Evolutionary conservation across 2,888 invertebrate species (phyloP).

Genomic region (Cheilosia urbana): DNA sequence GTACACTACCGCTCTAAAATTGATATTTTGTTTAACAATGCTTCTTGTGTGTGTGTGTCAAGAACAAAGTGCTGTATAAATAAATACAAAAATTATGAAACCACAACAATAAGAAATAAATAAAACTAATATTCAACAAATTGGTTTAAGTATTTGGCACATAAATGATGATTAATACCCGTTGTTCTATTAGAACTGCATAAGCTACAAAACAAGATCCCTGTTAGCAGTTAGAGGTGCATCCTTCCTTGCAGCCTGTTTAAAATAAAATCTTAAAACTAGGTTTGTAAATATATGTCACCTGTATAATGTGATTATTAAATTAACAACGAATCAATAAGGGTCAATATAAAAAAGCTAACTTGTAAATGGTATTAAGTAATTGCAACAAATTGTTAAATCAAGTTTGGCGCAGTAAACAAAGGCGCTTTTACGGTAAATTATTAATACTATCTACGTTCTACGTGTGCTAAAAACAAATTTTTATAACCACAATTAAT

Average conservation of each 20-base stretch:
- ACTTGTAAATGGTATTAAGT: constrained; percentile 9
- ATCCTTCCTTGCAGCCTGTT: constrained; percentile 42
- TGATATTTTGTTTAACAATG: constrained; percentile 9
- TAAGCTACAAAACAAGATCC: constrained; percentile 4
- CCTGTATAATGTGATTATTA: not conserved
- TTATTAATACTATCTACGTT: constrained; percentile 8
- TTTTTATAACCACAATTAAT: constrained; percentile 14
- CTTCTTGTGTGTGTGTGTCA: constrained; percentile 33
- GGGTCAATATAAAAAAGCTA: constrained; percentile 29
- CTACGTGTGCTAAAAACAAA: constrained; percentile 35
- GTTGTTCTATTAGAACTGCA: constrained; percentile 43
- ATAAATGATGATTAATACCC: constrained; percentile 47
- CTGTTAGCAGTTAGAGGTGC: not conserved
- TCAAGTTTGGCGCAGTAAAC: not conserved
- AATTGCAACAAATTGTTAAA: constrained; percentile 49
- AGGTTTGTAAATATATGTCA: constrained; percentile 11
- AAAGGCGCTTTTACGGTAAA: constrained; percentile 11
- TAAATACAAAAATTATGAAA: constrained; percentile 33
- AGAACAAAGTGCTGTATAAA: constrained; percentile 51
- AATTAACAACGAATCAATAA: constrained; percentile 12
- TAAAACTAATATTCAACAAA: constrained; percentile 41
- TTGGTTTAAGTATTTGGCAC: constrained; percentile 70
- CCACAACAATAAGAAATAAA: constrained; percentile 5
- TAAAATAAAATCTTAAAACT: constrained; percentile 7
- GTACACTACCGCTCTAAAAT: constrained; percentile 46